Evolutionary conservation across 2,113 vertebrate genomes (phyloP), one percentile per base, ranked within the genome.

Genomic region (Todiramphus saurophagus): DNA sequence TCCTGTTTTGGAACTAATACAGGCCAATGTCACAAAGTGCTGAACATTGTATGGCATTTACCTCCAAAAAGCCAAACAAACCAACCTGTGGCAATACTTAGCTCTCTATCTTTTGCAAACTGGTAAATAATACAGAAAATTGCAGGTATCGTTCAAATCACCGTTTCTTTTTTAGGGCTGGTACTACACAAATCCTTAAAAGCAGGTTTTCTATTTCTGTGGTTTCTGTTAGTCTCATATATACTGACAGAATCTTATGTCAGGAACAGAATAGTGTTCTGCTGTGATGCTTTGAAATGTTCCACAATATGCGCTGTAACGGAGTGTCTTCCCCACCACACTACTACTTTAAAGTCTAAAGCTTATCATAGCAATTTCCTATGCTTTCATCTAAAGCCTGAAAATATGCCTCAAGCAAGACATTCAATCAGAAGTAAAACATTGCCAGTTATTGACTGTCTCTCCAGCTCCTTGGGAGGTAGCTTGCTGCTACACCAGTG

Each of bases 371-470:
- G 41, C 64, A 96, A 94, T 97, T 98, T 97, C 75, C 90, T 89
- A 44, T 69, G 56, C 81, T 97, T 98, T 97, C 89, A 86, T 97
- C 58, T 91, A 84, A 96, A 96, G 76, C 50, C 84, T 93, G 74
- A 94, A 97, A 97, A 95, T 87, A 86, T 33, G 62, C 87, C 88
- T 95, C 13, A 19, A 96, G 92, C 79, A 97, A 97, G 81, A 73
- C 73, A 94, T 95, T 95, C 67, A 88, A 48, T 97, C 77, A 94
- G 94, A 97, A 96, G 50, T 83, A 96, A 97, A 96, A 89, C 55
- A 89, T 91, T 93, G 82, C 66, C 63, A 88, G 94, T 96, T 98
- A 97, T 95, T 96, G 60, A 66, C 90, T 96, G 51, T 95, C 94
- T 97, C 86, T 96, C 69, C 78, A 92, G 73, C 91, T 97, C 51